Conservation (phyloP, 2,113 vertebrate species). For the Bujurquina vittata region DNA sequence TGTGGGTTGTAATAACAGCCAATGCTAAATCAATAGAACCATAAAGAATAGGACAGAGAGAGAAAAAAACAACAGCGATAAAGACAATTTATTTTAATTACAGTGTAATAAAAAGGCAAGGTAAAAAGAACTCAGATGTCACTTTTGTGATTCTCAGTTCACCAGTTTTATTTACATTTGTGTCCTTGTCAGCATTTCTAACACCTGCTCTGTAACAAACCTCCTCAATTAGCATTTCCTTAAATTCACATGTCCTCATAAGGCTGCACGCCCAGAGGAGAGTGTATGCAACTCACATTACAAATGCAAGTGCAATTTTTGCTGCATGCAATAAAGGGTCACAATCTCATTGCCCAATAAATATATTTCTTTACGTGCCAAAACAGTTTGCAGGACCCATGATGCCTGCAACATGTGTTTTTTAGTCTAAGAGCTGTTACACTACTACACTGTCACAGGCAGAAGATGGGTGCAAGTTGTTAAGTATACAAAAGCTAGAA, state of each 20-base stretch:
- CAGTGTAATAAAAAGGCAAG: conserved; percentile 56
- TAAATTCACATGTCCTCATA: conserved; percentile 28
- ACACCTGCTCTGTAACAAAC: conserved; percentile 63
- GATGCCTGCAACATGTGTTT: not conserved
- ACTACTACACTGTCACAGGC: not conserved
- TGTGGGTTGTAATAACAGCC: conserved; percentile 58
- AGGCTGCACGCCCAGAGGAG: not conserved
- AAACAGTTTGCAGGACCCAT: not conserved
- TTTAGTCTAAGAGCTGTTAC: not conserved
- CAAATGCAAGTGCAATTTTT: not conserved
- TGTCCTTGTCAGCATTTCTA: conserved; percentile 68
- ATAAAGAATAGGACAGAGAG: conserved; percentile 51
- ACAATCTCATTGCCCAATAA: not conserved
- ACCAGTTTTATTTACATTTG: conserved; percentile 43
- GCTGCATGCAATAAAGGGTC: not conserved
- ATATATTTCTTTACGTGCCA: not conserved
- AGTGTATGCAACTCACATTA: not conserved
- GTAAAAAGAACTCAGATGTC: conserved; percentile 49
- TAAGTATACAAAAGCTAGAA: not conserved
- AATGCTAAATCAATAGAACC: conserved; percentile 67
- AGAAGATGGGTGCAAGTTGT: not conserved
- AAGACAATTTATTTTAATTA: conserved; percentile 74
- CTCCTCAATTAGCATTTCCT: conserved; percentile 51
- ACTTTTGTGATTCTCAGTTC: conserved; percentile 37
- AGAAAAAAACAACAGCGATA: conserved; percentile 57